Evolutionary conservation across 2,888 invertebrate genomes (phyloP), one percentile per base, ranked within the genome.

Genomic region (Torymus texanus): DNA sequence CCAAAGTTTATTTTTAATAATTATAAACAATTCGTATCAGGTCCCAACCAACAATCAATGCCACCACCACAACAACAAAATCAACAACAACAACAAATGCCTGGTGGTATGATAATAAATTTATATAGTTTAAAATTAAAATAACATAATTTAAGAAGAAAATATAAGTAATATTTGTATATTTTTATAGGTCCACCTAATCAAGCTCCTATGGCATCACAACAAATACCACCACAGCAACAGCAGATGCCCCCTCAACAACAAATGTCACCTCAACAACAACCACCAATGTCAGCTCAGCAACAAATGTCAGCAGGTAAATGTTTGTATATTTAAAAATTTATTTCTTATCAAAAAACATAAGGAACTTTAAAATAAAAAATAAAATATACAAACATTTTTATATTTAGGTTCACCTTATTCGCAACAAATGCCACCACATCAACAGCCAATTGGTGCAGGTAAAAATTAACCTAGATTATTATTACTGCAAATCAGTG

Each of bases 161-260:
- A 29, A 29, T 2, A 29, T 29, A 29, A 29, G 1, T 2, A 29
- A 29, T 29, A 29, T 29, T 29, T 29, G 50, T 41, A 2, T 50
- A 24, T 55, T 21, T 12, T 56, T 74, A 1, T 58, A 73, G 73
- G 41, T 50, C 59, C 62, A 18, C 29, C 56, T 12, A 80, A 74
- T n/a, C 70, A 73, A 55, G 79, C 70, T n/a, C 74, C 83, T 10
- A 84, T 83, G 62, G 81, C 78, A 63, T 83, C 84, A 18, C 84
- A 85, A 13, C 86, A 87, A 81, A 82, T 83, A 50, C 80, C 84
- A 41, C 85, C 85, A 63, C 82, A 82, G 10, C 81, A 80, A 59
- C 85, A 85, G 12, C 85, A 87, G 80, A 81, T 82, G 41, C 81
- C 84, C 18, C 85, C 84, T 62, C 82, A 82, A 8, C 82, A 86